Conservation (phyloP, 2,113 vertebrate species). For the Pterocles burchelli region DNA sequence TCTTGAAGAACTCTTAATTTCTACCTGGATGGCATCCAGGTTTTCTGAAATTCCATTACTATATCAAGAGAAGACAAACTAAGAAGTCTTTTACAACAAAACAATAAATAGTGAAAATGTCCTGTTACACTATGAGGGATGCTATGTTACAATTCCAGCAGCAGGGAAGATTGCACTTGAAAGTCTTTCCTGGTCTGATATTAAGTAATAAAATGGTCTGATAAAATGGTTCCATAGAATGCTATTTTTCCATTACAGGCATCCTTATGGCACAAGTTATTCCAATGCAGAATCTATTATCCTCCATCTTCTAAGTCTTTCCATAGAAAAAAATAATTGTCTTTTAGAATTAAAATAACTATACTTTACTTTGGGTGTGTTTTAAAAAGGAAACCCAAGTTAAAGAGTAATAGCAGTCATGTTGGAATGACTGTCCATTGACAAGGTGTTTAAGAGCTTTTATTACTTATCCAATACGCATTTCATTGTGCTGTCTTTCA, state of each 20-base stretch:
- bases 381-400: background rate
- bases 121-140: fast-evolving
- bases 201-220: background rate
- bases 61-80: background rate
- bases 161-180: background rate
- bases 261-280: background rate
- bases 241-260: background rate
- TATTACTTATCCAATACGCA: background rate
- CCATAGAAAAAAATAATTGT: background rate
- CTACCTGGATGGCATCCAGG: background rate
- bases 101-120: background rate
- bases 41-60: background rate
- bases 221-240: background rate
- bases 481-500: background rate
- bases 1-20: background rate
- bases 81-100: background rate
- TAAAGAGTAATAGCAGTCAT: background rate
- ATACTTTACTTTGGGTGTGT: background rate
- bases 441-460: background rate
- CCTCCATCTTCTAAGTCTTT: background rate
- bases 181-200: background rate
- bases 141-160: background rate
- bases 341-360: background rate
- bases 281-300: background rate
- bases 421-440: background rate